A percentile compares a stretch with the other conserved stretches of the same genome.
These are phyloP conservation scores for Conus ventricosus DNA, from an alignment of 1,140 invertebrate species.

Conservation along the genomic window DNA sequence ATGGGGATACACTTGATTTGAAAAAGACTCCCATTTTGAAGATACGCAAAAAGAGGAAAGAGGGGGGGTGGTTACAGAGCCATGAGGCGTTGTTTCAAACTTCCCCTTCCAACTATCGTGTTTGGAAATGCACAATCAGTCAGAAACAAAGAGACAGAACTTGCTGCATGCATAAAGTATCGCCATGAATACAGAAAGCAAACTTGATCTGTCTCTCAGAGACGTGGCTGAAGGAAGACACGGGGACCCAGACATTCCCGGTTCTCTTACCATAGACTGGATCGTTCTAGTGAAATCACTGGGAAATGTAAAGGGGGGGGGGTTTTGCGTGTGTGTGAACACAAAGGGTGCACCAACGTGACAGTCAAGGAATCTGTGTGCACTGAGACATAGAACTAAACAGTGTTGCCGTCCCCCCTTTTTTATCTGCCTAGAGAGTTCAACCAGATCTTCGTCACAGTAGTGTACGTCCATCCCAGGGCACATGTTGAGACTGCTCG, in stretches of 20 bases:
- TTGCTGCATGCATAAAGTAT: too few relatives aligned
- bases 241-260: background rate
- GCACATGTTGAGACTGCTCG: too few relatives aligned
- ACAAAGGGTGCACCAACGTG: background rate
- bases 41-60: background rate
- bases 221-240: too few relatives aligned
- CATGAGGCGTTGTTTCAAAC: background rate
- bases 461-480: background rate
- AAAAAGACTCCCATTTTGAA: background rate
- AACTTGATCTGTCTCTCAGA: too few relatives aligned
- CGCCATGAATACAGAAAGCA: too few relatives aligned
- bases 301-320: background rate
- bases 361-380: background rate
- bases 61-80: background rate
- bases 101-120: background rate
- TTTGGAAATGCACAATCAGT: background rate
- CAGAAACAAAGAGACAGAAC: too few relatives aligned
- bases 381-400: background rate
- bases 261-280: background rate
- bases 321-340: background rate
- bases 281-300: background rate
- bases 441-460: background rate
- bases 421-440: constrained; percentile 1
- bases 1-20: background rate
- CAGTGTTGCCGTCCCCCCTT: background rate